These are phyloP conservation scores for Acanthopagrus latus DNA, from an alignment of 2,797 vertebrate species.

Conservation along the genomic window DNA sequence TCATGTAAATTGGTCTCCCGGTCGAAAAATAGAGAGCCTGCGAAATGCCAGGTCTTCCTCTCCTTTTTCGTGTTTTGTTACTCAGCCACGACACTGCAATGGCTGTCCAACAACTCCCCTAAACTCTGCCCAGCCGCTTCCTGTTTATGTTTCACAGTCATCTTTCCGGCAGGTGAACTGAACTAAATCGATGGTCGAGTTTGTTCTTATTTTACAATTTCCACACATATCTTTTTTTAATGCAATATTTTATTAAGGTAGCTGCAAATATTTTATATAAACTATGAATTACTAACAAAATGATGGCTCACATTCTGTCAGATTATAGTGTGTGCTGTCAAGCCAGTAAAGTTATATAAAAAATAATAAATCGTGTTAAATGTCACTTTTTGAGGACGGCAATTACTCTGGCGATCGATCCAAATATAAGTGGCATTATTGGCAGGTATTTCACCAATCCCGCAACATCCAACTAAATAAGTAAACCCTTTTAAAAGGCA, in stretches of 20 bases:
- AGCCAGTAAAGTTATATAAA: neutral
- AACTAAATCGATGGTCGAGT: neutral
- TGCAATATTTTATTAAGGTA: neutral
- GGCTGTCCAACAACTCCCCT: conserved; percentile 80
- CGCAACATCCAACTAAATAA: neutral
- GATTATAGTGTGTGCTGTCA: neutral
- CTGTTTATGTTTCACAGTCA: conserved; percentile 80
- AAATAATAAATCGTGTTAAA: neutral
- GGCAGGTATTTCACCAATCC: neutral
- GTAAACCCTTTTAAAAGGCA: neutral
- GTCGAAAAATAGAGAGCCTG: conserved; percentile 51
- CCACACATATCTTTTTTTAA: neutral
- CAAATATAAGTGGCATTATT: neutral
- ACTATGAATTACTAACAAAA: neutral
- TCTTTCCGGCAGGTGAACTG: conserved; percentile 67
- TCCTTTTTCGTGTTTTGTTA: conserved; percentile 82
- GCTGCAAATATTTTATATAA: neutral
- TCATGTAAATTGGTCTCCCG: conserved; percentile 69
- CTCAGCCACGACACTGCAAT: conserved; percentile 90
- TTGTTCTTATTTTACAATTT: neutral
- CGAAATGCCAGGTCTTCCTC: conserved; percentile 68
- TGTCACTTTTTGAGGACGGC: neutral
- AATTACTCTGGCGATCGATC: neutral
- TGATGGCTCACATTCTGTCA: neutral
- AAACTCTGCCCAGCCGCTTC: conserved; percentile 80